Percentiles rank a stretch among this genome's conserved stretches.
Conservation (phyloP, 2,888 invertebrate genomes). For the Flexamia atlantica region DNA sequence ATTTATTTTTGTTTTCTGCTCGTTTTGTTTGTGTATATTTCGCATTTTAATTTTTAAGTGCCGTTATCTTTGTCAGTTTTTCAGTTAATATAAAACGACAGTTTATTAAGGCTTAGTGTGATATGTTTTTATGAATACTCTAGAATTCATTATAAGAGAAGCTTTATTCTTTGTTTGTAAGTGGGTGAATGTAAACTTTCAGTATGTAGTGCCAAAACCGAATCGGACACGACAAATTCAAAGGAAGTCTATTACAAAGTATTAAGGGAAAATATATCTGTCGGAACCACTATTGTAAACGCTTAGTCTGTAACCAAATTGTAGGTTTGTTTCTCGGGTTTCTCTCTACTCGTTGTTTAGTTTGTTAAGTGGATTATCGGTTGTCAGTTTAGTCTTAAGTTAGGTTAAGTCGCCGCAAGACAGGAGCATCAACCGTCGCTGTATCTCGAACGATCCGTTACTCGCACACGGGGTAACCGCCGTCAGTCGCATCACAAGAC, state of each 20-base stretch:
- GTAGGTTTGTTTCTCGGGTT: constrained; percentile 48
- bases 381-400: constrained; percentile 58
- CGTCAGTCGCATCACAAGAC: constrained; percentile 46
- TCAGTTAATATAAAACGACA: constrained; percentile 14
- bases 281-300: constrained; percentile 57
- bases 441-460: constrained; percentile 16
- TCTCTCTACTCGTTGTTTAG: constrained; percentile 61
- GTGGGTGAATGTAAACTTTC: constrained; percentile 47
- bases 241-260: constrained; percentile 43
- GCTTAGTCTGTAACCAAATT: constrained; percentile 63
- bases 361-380: constrained; percentile 52
- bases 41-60: constrained; percentile 58
- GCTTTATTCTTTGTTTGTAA: constrained; percentile 59
- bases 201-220: constrained; percentile 58
- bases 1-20: constrained; percentile 60
- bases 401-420: constrained; percentile 49
- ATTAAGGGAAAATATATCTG: constrained; percentile 47
- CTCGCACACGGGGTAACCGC: neutral
- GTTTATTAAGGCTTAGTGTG: constrained; percentile 41
- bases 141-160: constrained; percentile 52
- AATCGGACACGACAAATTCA: constrained; percentile 37
- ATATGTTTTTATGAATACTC: constrained; percentile 57
- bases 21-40: constrained; percentile 60
- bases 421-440: constrained; percentile 43
- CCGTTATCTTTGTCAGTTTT: constrained; percentile 9